Base-by-base conservation (phyloP, 2,888 invertebrate genomes). In the Phortica magna region DNA sequence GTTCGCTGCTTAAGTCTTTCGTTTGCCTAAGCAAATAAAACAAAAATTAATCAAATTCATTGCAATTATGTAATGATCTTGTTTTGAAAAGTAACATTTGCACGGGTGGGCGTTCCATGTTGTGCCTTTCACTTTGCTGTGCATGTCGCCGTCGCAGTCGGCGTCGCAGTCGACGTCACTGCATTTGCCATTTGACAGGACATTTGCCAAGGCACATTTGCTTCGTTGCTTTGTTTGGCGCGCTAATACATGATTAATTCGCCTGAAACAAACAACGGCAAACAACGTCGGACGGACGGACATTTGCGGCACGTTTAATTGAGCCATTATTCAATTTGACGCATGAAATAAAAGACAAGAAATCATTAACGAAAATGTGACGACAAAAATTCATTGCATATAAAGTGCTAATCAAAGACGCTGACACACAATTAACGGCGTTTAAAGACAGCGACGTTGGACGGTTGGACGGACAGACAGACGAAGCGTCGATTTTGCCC, bases 1-100 rank as follows among this genome's bases (percentile, higher is more conserved):
- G 85, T 88, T 85, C 79, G 85, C 87, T 87, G 83, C 85, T 81
- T 82, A 87, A 88, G 88, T 88, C 85, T 87, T 85, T 85, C 87
- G 87, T 87, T 83, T 74, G n/a, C 10, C 43, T 9, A 1, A 0
- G 7, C 48, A 48, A 48, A 48, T 48, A 14, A 12, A 14, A 57
- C 7, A n/a, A 39, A 65, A 65, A 41, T 41, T 41, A n/a, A 39
- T 41, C 12, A 65, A 65, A 42, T 67, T 67, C 42, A 19, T 42
- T 42, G 42, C 67, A 14, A 42, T 67, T 67, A 67, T 67, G 42
- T 41, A 67, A 67, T 67, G 67, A 64, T 64, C 64, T 64, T 12
- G 64, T 64, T 64, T 31, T 39, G 7, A 48, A 48, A 48, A 48
- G 9, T 48, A 48, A 64, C 7, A 22, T 19, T 64, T 31, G 31